Evolutionary conservation across 1,140 invertebrate species (phyloP), one percentile per base, ranked within the genome.

Genomic region (Lethrus apterus): DNA sequence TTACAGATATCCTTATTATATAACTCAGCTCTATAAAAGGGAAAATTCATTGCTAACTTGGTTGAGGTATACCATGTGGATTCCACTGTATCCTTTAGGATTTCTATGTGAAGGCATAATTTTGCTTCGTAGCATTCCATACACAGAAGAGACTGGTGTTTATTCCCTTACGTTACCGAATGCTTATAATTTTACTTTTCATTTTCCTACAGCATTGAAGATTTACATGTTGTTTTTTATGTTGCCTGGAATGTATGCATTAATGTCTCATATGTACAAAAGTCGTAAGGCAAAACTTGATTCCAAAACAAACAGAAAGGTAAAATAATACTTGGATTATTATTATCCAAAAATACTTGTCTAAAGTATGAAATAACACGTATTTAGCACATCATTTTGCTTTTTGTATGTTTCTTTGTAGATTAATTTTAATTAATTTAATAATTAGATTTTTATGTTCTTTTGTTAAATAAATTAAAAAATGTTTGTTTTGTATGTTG

Each of bases 21-120:
- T 95, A 62, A 73, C 81, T 0, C 80, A 88, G 61, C 65, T 91
- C 3, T 76, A 89, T 46, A 81, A 88, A 21, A 74, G 77, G 19
- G 76, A 91, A 50, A 73, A 88, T 36, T 73, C 76, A 24, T 57
- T 89, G 11, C 62, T 96, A n/a, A 94, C 89, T 0, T 96, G 92
- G 93, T 66, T 95, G 0, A 75, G 93, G 18, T 96, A 96, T 60
- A 88, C 87, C 0, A 75, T 92, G 21, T 97, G 93, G 93, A 92
- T 96, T 46, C 80, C 86, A 0, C 70, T 96, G 0, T 96, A 95
- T 67, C 93, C 93, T 0, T 59, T 94, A 33, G 92, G 91, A 10
- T 83, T 94, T 57, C 52, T 93, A 1, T 86, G 84, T 60, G 93
- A 97, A 75, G 85, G 87, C 36, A 80, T 86, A 3, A 77, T 90